These are phyloP conservation scores for Engystomops pustulosus DNA, from an alignment of 2,113 vertebrate genomes.

Conservation along the genomic window DNA sequence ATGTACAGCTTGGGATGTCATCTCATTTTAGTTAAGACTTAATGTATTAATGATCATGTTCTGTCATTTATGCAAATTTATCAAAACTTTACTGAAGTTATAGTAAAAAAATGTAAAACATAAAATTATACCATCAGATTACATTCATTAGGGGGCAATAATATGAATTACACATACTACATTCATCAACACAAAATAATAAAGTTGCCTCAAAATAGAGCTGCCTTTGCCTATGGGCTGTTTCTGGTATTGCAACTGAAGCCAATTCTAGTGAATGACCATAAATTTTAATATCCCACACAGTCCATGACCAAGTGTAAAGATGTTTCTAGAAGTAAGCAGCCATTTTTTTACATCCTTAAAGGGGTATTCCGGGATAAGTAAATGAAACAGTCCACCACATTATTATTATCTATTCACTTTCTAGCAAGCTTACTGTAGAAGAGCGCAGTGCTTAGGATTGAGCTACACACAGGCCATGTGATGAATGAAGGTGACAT, in stretches of 20 bases:
- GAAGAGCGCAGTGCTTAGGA: no score
- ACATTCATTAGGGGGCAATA: neutral
- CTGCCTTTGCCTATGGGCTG: neutral
- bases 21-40: neutral
- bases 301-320: no score
- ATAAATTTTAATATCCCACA: neutral
- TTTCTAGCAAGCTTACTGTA: no score
- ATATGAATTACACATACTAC: neutral
- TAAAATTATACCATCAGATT: neutral
- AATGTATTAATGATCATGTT: neutral
- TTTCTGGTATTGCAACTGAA: no score
- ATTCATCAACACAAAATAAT: no score
- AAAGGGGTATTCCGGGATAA: neutral
- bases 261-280: neutral
- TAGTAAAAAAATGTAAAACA: neutral
- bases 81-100: neutral
- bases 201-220: neutral
- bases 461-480: no score
- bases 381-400: no score
- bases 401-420: no score
- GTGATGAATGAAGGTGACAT: no score
- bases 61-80: neutral
- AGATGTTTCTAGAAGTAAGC: no score
- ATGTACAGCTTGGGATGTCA: neutral
- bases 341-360: neutral